Base-by-base conservation (phyloP, 1,140 invertebrate species). In the Phortica variegata region DNA sequence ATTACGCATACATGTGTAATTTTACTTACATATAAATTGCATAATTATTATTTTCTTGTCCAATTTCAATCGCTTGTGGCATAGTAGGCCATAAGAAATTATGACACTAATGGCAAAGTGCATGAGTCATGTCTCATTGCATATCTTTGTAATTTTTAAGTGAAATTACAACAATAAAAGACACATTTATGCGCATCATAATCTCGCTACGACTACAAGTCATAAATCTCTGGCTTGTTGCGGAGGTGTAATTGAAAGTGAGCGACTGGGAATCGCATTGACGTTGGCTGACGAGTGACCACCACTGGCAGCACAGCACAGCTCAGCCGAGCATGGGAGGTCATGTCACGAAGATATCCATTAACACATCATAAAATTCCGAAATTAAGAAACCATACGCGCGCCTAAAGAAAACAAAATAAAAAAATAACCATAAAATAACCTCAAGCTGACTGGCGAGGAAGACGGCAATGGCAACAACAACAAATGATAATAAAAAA, bases 301-400 rank as follows among this genome's bases (percentile, higher is more conserved):
- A 34, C 10, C 33, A 34, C 5, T 6, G 33, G 13, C 33, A 34
- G 10, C 12, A 34, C 33, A 26, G 47, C 63, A 52, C 60, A 51
- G 60, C 62, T n/a, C n/a, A n/a, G n/a, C n/a, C n/a, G n/a, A n/a
- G n/a, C n/a, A n/a, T n/a, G 63, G 63, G 63, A 68, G 63, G 63
- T 68, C 63, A 68, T 68, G 63, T 68, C 63, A 68, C 60, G 54
- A 58, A 66, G 68, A 68, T 68, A 68, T 68, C 63, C 63, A 68
- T 68, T 68, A 68, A 68, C 63, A 68, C 63, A 68, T 68, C 63
- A 68, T 68, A 68, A 68, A 68, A 66, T 68, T 68, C 68, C 55
- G 68, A 68, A 68, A 68, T 68, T 53, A 68, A 68, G 63, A 68
- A 68, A 68, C 63, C 63, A 68, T 68, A 63, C 60, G 54, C 37